Evolutionary conservation across 2,888 invertebrate species (phyloP).

Genomic region (Cryptophagus acutangulus): DNA sequence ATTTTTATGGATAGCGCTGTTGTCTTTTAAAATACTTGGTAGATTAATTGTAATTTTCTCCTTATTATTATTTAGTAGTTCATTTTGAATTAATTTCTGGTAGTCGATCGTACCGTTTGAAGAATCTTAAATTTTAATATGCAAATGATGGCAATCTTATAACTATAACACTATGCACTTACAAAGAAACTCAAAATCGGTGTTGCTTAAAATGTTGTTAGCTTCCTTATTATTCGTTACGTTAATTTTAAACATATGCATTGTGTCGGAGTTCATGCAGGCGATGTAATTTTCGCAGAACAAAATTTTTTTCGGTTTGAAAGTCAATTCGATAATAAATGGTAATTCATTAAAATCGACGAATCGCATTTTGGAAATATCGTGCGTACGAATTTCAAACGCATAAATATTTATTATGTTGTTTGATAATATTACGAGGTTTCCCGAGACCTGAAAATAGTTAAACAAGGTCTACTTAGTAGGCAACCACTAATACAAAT

Average conservation of each 20-base stretch:
- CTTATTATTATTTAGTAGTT: constrained; percentile 32
- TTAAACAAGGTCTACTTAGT: constrained; percentile 9
- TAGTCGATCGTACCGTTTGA: constrained; percentile 41
- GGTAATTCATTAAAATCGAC: constrained; percentile 66
- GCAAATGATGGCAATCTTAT: background rate
- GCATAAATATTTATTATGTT: constrained; percentile 52
- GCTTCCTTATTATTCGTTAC: constrained; percentile 21
- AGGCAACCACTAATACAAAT: background rate
- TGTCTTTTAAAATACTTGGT: constrained; percentile 45
- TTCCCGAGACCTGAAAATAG: constrained; percentile 42
- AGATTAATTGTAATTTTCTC: constrained; percentile 45
- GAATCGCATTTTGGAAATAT: constrained; percentile 62
- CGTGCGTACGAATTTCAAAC: constrained; percentile 61
- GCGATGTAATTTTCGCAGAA: constrained; percentile 66
- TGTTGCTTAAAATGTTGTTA: constrained; percentile 20
- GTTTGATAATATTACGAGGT: constrained; percentile 45
- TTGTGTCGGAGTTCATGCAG: constrained; percentile 56
- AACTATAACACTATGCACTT: constrained; percentile 24
- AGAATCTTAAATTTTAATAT: too few relatives aligned
- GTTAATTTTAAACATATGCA: constrained; percentile 58
- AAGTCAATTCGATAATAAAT: constrained; percentile 60
- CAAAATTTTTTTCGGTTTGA: constrained; percentile 55
- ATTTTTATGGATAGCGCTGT: constrained; percentile 45
- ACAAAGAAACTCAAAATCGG: constrained; percentile 39
- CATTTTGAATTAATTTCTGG: constrained; percentile 38